Percentiles rank a stretch among this genome's conserved stretches.
Conservation (phyloP, 2,888 invertebrate species). For the Zhuqinia jingwanae region DNA sequence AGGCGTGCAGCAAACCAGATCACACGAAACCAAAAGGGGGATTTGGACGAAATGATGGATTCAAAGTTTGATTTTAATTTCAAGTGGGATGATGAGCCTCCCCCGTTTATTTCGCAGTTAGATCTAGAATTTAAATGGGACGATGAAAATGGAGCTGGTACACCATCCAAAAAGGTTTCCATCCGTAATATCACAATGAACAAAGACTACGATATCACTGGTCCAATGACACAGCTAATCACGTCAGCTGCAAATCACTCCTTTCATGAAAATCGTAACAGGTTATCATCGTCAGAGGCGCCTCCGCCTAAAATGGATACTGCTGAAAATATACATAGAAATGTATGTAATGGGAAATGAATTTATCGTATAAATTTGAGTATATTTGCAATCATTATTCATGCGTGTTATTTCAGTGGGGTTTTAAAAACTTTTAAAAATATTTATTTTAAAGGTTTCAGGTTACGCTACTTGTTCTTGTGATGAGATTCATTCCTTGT, state of each 20-base stretch:
- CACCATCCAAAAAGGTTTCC: slow-evolving; percentile 38
- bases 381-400: too few species aligned
- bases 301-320: background rate
- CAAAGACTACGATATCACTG: slow-evolving; percentile 34
- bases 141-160: slow-evolving; percentile 29
- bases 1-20: background rate
- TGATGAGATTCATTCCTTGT: slow-evolving; percentile 34
- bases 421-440: too few species aligned
- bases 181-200: slow-evolving; percentile 56
- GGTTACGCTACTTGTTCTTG: slow-evolving; percentile 33
- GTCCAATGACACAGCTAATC: slow-evolving; percentile 51
- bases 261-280: slow-evolving; percentile 42
- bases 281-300: background rate
- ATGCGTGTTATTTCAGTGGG: background rate
- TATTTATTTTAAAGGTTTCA: background rate
- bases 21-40: slow-evolving; percentile 4
- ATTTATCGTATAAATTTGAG: too few species aligned
- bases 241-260: slow-evolving; percentile 35
- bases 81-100: slow-evolving; percentile 58
- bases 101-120: slow-evolving; percentile 49
- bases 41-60: slow-evolving; percentile 36
- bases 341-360: slow-evolving; percentile 15
- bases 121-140: slow-evolving; percentile 61
- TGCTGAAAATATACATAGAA: background rate
- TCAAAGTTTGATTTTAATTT: slow-evolving; percentile 51